These are phyloP conservation scores for Sinella curviseta DNA, from an alignment of 1,140 invertebrate species.

Conservation along the genomic window DNA sequence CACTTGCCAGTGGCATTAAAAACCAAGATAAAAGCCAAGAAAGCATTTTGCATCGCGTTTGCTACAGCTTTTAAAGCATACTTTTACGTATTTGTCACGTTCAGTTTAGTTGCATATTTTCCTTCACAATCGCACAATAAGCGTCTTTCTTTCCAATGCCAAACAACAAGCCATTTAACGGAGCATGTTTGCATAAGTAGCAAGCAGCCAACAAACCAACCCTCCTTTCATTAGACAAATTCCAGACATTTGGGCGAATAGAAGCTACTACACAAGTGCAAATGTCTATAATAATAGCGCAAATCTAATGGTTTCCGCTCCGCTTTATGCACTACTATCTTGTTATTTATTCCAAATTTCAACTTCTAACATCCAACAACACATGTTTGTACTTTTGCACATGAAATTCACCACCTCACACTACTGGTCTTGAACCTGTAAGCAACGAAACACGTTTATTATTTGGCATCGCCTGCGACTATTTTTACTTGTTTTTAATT, in stretches of 20 bases:
- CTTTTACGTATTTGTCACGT: neutral
- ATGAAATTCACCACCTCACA: neutral
- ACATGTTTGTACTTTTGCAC: neutral
- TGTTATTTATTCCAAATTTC: too few relatives aligned
- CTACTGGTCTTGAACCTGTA: constrained; percentile 22
- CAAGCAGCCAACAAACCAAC: neutral
- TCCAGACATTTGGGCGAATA: neutral
- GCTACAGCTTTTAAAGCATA: neutral
- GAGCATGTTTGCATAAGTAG: neutral
- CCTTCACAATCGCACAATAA: neutral
- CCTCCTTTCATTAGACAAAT: neutral
- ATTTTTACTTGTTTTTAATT: constrained; percentile 26
- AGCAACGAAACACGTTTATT: neutral
- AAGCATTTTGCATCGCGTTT: too few relatives aligned
- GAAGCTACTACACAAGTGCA: neutral
- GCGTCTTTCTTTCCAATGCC: neutral
- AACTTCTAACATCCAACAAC: too few relatives aligned
- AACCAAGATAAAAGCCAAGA: too few relatives aligned
- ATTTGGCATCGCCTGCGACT: constrained; percentile 7
- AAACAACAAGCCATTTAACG: neutral
- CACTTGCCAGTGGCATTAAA: too few relatives aligned
- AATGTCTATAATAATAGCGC: neutral
- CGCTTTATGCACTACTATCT: too few relatives aligned
- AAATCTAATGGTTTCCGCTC: neutral
- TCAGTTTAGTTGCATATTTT: neutral